Evolutionary conservation across 2,888 invertebrate genomes (phyloP), one percentile per base, ranked within the genome.

Genomic region (Mongoloraphidia duomilia): DNA sequence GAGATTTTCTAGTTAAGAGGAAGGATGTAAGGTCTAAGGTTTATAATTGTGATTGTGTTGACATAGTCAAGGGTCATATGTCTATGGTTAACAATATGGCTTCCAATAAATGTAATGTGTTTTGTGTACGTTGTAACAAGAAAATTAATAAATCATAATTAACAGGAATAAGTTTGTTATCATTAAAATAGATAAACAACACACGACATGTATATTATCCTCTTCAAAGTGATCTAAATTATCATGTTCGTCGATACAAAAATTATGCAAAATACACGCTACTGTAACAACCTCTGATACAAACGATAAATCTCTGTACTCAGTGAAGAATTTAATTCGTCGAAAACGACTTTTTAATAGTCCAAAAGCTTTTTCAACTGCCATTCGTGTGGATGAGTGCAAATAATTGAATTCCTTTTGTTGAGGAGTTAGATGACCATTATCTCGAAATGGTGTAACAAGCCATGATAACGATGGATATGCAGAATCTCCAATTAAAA

Each of bases 401-500:
- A 51, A 14, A 50, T 42, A 51, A 47, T 53, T 53, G n/a, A 53
- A 51, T 48, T 53, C 47, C 3, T 8, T 49, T 47, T 51, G 49
- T 35, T 51, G 45, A 3, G 37, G 47, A 36, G 53, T 41, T 45
- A 51, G 43, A 41, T 42, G 41, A 34, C 49, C 52, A 53, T 52
- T 53, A 37, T 50, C 49, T 41, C 48, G 45, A 49, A 52, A 52
- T 42, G 50, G 52, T 40, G 52, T 43, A 39, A 56, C 49, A 9
- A 55, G 47, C 53, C 53, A 54, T 11, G 50, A 35, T 13, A 55
- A 40, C 5, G 50, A 53, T 13, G 53, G 52, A 51, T 55, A 56
- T 9, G 54, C 54, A 34, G 55, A 53, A 53, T 56, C 54, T 14
- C 54, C 54, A 46, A 55, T 51, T 26, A 56, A 46, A 46, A 53